phyloP scores from a whole-genome alignment of 2,888 invertebrate species.

The Scaeva pyrastri region DNA sequence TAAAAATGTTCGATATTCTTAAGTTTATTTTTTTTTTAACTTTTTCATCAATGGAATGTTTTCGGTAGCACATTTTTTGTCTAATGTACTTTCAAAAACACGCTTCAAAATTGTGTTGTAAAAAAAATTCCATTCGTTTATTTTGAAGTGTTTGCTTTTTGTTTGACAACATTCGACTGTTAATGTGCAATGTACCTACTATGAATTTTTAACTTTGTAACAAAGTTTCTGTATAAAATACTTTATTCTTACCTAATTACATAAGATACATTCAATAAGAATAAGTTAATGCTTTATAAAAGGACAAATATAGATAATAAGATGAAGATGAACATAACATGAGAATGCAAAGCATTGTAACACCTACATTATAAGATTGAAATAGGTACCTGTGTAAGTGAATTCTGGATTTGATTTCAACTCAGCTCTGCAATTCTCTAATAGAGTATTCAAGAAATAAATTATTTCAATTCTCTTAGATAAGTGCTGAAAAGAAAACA shows the following conservation, averaged over 20 bases:
- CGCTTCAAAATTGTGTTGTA: neutral
- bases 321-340: neutral
- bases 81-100: neutral
- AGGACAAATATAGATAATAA: constrained; percentile 8
- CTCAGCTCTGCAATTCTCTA: neutral
- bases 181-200: neutral
- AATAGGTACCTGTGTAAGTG: neutral
- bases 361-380: neutral
- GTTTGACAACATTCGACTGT: neutral
- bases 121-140: neutral
- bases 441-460: neutral
- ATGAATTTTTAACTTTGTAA: constrained; percentile 25
- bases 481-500: neutral
- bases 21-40: constrained; percentile 4
- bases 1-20: constrained; percentile 18
- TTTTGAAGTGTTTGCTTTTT: neutral
- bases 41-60: neutral
- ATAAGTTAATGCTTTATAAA: constrained; percentile 18
- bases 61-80: neutral
- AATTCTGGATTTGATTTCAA: neutral
- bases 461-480: neutral
- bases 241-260: neutral
- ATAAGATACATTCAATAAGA: constrained; percentile 16
- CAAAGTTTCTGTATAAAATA: constrained; percentile 26
- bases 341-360: constrained; percentile 2